phyloP scores from a whole-genome alignment of 2,797 vertebrate genomes.

The Sibirionetta formosa region DNA sequence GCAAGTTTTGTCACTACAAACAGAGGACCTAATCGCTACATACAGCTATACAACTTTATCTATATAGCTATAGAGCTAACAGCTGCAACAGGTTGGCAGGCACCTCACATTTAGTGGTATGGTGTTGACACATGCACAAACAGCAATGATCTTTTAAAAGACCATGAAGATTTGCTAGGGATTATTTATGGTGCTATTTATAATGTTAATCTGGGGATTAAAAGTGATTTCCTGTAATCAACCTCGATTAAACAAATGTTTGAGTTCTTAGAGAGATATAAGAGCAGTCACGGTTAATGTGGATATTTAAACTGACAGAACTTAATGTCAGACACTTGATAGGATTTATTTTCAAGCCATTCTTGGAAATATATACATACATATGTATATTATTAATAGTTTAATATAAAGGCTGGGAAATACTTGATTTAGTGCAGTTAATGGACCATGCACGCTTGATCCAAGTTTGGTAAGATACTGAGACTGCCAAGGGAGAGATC shows the following conservation, averaged over 20 bases:
- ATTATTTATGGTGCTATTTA: not conserved
- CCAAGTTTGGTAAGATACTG: not conserved
- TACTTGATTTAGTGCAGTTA: not conserved
- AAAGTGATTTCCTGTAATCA: not conserved
- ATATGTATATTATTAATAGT: not conserved
- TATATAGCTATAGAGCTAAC: not conserved
- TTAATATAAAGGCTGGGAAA: not conserved
- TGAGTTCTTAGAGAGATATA: not conserved
- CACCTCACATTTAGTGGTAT: not conserved
- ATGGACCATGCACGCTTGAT: not conserved
- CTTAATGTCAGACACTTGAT: not conserved
- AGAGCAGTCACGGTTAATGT: not conserved
- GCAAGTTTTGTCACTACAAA: not conserved
- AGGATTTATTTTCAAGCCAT: not conserved
- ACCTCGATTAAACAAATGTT: not conserved
- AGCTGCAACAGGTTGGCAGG: not conserved
- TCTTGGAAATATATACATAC: not conserved
- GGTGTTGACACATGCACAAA: rapidly evolving
- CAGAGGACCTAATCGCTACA: not conserved
- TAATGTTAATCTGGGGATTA: not conserved
- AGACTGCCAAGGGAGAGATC: not conserved
- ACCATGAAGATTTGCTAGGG: not conserved
- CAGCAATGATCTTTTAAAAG: not conserved
- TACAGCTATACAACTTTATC: not conserved
- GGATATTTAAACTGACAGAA: not conserved